A percentile compares a stretch with the other conserved stretches of the same genome.
phyloP scores from a whole-genome alignment of 2,797 vertebrate species.

The Anolis apletophallus region DNA sequence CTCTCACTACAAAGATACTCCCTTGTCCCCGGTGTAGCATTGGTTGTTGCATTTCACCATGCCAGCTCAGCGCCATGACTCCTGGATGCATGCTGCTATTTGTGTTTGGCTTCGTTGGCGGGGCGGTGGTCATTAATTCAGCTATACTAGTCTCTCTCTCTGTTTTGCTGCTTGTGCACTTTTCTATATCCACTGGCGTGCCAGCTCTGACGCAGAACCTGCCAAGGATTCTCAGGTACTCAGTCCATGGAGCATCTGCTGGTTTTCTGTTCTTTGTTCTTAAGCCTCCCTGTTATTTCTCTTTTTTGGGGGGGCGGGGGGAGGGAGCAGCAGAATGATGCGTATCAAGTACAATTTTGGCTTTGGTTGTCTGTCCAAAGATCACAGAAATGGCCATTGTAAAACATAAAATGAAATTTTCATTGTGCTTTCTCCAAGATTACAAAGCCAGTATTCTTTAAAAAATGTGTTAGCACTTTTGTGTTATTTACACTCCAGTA shows the following conservation, averaged over 20 bases:
- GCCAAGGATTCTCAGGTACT: conserved; percentile 92
- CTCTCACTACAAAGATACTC: conserved; percentile 77
- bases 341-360: neutral
- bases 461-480: neutral
- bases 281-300: conserved; percentile 30
- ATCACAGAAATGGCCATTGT: neutral
- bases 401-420: neutral
- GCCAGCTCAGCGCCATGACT: conserved; percentile 93
- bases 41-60: conserved; percentile 82
- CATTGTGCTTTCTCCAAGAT: conserved; percentile 16
- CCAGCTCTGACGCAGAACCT: conserved; percentile 91
- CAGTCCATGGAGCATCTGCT: conserved; percentile 36
- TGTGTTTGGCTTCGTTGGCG: conserved; percentile 99
- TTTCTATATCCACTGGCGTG: conserved; percentile 94
- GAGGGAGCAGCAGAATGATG: neutral
- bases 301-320: neutral
- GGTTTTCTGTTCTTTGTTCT: neutral
- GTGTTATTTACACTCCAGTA: conserved; percentile 12
- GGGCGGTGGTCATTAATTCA: conserved; percentile 99
- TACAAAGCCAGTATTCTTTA: conserved; percentile 3
- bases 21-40: conserved; percentile 72
- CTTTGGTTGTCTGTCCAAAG: neutral
- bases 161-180: conserved; percentile 97
- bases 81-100: conserved; percentile 99
- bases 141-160: conserved; percentile 97